Conservation (phyloP, 2,888 invertebrate genomes). For the Drosophila affinis region DNA sequence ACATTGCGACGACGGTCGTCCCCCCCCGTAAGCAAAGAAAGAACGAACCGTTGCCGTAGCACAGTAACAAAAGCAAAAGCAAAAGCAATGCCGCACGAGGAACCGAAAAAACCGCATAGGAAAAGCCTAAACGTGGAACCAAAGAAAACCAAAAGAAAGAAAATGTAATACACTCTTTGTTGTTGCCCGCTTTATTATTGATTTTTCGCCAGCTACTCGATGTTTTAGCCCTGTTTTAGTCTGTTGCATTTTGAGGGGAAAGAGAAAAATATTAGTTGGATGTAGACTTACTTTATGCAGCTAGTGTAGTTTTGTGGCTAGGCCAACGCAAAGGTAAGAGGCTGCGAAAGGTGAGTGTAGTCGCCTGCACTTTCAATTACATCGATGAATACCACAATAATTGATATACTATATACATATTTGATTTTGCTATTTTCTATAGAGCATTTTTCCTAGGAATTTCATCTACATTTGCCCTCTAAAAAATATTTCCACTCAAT, state of each 20-base stretch:
- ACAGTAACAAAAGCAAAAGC: conserved; percentile 6
- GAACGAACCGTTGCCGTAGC: background rate
- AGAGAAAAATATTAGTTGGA: conserved; percentile 10
- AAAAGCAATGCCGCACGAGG: conserved; percentile 32
- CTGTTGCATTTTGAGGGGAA: background rate
- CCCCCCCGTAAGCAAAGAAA: background rate
- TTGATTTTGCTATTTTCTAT: conserved; percentile 6
- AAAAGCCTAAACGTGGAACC: conserved; percentile 40
- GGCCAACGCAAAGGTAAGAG: conserved; percentile 15
- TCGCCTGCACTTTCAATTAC: background rate
- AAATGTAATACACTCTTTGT: conserved; percentile 39
- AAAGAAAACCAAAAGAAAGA: conserved; percentile 43
- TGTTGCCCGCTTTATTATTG: conserved; percentile 51
- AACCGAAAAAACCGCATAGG: conserved; percentile 37
- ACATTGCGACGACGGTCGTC: conserved; percentile 38
- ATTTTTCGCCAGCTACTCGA: conserved; percentile 54
- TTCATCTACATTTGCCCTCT: conserved; percentile 1
- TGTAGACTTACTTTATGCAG: background rate
- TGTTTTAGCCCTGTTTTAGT: background rate
- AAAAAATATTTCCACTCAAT: background rate
- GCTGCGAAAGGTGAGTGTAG: background rate
- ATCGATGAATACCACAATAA: background rate
- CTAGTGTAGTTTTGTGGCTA: conserved; percentile 17
- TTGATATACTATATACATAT: background rate
- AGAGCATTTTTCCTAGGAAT: conserved; percentile 1